Base-by-base conservation (phyloP, 2,113 vertebrate genomes). In the Perca schrenkii region DNA sequence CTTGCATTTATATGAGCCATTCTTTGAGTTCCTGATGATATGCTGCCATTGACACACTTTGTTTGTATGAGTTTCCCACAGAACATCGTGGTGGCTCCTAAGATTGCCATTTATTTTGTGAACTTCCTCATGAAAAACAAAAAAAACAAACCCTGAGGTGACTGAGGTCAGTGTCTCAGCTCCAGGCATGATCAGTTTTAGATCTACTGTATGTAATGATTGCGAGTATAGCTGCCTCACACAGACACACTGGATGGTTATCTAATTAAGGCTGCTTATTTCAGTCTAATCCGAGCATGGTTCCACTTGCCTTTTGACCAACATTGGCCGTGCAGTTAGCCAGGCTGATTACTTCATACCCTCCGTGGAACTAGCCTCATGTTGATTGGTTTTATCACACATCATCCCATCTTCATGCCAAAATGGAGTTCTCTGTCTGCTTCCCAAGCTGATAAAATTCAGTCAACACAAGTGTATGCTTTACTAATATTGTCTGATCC, bases 221-320 rank as follows among this genome's bases (percentile, higher is more conserved):
- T 60, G 43, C 21, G 25, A 36, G 21, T 78, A 15, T 62, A 58
- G 40, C 31, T 53, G 40, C 57, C 72, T 61, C 56, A 77, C 72
- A 65, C 68, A 64, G 56, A 73, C 63, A 53, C 17, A 80, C 60
- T 25, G 54, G 17, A 17, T 64, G 43, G 25, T 79, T 72, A 56
- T 75, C 62, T 66, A 76, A 84, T 83, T 67, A 79, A 54, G 15
- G 58, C 67, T 62, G 74, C 85, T 81, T 78, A 65, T 82, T 71
- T 85, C 68, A 79, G 61, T 69, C 73, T 76, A 56, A 85, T 67
- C 60, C 13, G 0, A 49, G 25, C 31, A 50, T 13, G 13, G 16
- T 34, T 62, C 49, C 8, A 19, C 43, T 83, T 73, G 64, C 64
- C 43, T 77, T 77, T 75, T 60, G 52, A 36, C 43, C 58, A 78